These are phyloP conservation scores for Diuraphis noxia DNA, from an alignment of 1,140 invertebrate species.

Conservation along the genomic window DNA sequence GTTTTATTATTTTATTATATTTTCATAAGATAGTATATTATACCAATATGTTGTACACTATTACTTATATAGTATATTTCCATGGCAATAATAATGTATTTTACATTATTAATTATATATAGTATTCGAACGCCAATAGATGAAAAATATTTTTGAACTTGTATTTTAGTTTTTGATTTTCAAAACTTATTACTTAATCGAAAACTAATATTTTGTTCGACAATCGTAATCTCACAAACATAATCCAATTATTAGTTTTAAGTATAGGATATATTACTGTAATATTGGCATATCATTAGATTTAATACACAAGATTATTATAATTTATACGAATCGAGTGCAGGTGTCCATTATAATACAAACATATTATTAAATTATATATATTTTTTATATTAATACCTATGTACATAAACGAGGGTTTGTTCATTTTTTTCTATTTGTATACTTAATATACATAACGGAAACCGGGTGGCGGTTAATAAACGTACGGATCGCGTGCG, in stretches of 20 bases:
- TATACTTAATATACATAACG: neutral
- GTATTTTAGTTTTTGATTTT: neutral
- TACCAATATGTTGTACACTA: neutral
- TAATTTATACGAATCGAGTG: neutral
- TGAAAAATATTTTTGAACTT: neutral
- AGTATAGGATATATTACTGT: neutral
- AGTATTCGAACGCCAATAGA: neutral
- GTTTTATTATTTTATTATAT: neutral
- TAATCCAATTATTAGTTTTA: neutral
- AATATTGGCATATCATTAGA: neutral
- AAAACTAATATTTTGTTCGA: neutral
- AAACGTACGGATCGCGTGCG: constrained; percentile 30
- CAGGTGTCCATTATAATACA: neutral
- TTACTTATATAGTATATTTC: neutral
- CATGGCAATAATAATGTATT: neutral
- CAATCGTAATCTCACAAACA: neutral
- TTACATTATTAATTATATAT: neutral
- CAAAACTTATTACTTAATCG: neutral
- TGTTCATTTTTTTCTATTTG: neutral
- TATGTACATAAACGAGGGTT: neutral
- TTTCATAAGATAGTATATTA: neutral
- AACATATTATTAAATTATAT: neutral
- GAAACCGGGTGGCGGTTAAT: constrained; percentile 12
- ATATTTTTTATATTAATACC: neutral
- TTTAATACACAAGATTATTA: neutral